Conservation (phyloP, 2,797 vertebrate species). For the Lophotriccus pileatus region DNA sequence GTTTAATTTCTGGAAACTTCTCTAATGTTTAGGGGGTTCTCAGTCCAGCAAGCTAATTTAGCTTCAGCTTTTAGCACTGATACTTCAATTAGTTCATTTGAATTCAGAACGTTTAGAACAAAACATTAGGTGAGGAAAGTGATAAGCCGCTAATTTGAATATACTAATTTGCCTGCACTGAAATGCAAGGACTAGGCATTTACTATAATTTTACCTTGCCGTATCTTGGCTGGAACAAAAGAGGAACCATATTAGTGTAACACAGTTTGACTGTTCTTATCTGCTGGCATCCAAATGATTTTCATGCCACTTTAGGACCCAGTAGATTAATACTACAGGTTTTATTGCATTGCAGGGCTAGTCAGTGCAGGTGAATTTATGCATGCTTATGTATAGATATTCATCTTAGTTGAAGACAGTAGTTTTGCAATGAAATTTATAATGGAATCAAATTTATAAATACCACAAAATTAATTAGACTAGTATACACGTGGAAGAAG, state of each 20-base stretch:
- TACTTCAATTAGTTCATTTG: not conserved
- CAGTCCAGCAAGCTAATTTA: not conserved
- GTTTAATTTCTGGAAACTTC: not conserved
- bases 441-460: conserved; percentile 2
- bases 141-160: not conserved
- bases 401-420: not conserved
- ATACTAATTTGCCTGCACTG: not conserved
- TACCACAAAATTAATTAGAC: conserved; percentile 1
- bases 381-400: not conserved
- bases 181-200: not conserved
- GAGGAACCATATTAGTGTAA: not conserved
- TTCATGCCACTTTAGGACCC: not conserved
- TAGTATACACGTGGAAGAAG: not conserved
- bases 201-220: not conserved
- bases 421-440: not conserved
- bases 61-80: not conserved
- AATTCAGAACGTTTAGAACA: not conserved
- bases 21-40: not conserved
- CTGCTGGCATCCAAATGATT: not conserved
- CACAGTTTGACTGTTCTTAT: not conserved
- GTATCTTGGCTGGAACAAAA: not conserved
- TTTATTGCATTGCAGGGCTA: not conserved
- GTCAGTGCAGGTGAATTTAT: not conserved
- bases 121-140: not conserved
- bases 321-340: not conserved